Conservation (phyloP, 2,113 vertebrate genomes). For the Herpailurus yagouaroundi region DNA sequence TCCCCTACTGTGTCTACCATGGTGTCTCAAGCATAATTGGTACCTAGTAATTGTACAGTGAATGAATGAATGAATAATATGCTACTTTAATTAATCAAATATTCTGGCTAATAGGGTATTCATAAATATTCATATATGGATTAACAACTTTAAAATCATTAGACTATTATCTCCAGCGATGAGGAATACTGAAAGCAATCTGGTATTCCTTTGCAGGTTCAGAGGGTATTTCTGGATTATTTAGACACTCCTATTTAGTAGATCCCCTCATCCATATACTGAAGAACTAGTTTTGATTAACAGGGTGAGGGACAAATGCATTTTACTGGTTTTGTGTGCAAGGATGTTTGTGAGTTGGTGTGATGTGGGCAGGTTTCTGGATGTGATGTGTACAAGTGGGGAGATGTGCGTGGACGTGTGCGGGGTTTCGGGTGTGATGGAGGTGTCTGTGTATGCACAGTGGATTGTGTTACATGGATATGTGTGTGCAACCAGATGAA, state of each 20-base stretch:
- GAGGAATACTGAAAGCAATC: not conserved
- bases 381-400: not conserved
- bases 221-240: not conserved
- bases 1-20: not conserved
- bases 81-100: slow-evolving; percentile 51
- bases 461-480: not conserved
- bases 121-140: slow-evolving; percentile 50
- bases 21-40: not conserved
- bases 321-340: not conserved
- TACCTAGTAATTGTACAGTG: not conserved
- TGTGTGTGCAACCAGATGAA: not conserved
- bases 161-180: slow-evolving; percentile 11
- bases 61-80: slow-evolving; percentile 32
- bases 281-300: not conserved
- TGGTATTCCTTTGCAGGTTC: not conserved
- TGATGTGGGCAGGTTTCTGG: not conserved
- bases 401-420: not conserved
- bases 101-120: slow-evolving; percentile 5
- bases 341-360: not conserved
- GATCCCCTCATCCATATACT: not conserved
- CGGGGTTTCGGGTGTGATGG: not conserved
- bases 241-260: not conserved
- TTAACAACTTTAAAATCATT: slow-evolving; percentile 57
- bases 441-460: not conserved
- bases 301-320: not conserved